phyloP scores from a whole-genome alignment of 2,797 vertebrate genomes.

The Mormyrus proboscirostris region DNA sequence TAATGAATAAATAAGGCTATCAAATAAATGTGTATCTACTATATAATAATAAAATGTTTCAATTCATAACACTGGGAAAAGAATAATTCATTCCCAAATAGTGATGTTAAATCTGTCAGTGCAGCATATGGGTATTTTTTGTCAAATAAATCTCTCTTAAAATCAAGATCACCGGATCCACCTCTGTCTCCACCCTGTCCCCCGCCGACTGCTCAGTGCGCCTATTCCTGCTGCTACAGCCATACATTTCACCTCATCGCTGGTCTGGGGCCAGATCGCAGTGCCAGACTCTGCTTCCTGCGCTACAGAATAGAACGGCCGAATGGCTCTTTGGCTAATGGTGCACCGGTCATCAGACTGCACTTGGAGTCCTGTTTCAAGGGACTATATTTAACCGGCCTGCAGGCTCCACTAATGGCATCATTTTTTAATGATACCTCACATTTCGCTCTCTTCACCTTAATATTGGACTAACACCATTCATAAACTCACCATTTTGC shows the following conservation, averaged over 20 bases:
- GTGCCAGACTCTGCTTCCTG: not conserved
- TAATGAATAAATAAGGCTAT: not conserved
- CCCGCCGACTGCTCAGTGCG: not conserved
- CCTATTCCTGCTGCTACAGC: conserved; percentile 3
- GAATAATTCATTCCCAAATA: not conserved
- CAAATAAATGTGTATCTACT: not conserved
- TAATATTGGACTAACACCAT: not conserved
- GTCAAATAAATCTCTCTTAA: not conserved
- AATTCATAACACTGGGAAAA: not conserved
- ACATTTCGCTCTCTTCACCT: not conserved
- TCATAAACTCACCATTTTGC: not conserved
- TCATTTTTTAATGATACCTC: not conserved
- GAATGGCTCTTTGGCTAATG: conserved; percentile 15
- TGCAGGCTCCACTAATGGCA: conserved; percentile 25
- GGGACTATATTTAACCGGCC: conserved; percentile 54
- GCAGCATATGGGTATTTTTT: not conserved
- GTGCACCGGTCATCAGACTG: conserved; percentile 41
- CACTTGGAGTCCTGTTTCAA: conserved; percentile 51
- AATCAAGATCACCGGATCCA: not conserved
- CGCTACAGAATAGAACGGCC: not conserved
- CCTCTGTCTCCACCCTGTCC: not conserved
- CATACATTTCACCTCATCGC: conserved; percentile 25
- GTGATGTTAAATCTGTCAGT: not conserved
- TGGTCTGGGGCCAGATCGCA: not conserved
- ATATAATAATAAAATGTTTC: not conserved